Evolutionary conservation across 2,797 vertebrate species (phyloP).

Genomic region (Sarcoramphus papa): DNA sequence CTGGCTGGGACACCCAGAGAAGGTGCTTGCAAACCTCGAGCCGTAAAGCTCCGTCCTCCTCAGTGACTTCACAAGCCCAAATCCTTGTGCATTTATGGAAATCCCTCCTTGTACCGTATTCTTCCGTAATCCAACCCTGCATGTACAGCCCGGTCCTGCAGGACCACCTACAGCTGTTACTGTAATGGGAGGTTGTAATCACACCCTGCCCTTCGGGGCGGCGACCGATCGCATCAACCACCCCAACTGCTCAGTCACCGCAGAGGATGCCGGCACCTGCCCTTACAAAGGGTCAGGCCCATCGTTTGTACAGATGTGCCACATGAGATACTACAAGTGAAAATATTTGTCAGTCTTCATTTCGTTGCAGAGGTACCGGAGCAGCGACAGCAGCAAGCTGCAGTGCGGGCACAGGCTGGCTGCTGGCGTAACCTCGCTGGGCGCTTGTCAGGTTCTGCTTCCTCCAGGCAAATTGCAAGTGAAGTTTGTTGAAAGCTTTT

Average conservation of each 20-base stretch:
- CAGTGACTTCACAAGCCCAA: not conserved
- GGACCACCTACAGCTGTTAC: not conserved
- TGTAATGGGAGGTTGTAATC: not conserved
- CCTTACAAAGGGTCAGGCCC: not conserved
- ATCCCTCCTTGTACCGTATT: not conserved
- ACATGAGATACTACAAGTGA: not conserved
- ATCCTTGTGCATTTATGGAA: not conserved
- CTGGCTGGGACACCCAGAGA: not conserved
- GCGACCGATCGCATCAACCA: accelerated
- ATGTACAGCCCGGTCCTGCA: accelerated
- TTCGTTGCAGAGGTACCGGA: accelerated
- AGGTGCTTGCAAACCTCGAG: not conserved
- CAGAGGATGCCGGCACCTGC: not conserved
- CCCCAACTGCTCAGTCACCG: accelerated
- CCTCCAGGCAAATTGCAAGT: conserved; percentile 19
- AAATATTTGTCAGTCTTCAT: not conserved
- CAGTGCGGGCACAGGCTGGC: not conserved
- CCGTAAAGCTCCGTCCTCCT: not conserved
- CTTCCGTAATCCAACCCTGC: not conserved
- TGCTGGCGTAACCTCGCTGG: not conserved
- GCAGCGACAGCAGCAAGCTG: not conserved
- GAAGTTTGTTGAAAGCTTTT: conserved; percentile 42
- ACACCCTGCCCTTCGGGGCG: not conserved
- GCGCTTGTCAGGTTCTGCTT: not conserved
- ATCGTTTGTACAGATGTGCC: not conserved